Base-by-base conservation (phyloP, 2,888 invertebrate species). In the Tenthredo amoena region DNA sequence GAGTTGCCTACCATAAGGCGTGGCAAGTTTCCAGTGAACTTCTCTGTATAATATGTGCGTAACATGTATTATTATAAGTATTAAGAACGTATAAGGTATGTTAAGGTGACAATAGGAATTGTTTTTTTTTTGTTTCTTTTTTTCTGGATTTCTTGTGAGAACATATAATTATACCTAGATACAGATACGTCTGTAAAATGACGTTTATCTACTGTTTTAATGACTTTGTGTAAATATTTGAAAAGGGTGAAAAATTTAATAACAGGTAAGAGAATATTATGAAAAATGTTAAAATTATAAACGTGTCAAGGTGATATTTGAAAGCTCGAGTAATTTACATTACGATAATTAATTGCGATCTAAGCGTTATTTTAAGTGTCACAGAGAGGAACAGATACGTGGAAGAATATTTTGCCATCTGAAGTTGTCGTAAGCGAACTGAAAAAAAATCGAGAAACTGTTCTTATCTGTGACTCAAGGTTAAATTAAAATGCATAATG, bases 51-150 rank as follows among this genome's bases (percentile, higher is more conserved):
- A 26, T 26, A 26, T 26, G 26, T 26, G n/a, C 55, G 55, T 26
- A 62, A 71, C 71, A 71, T n/a, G 94, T 72, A 62, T 50, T 12
- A 43, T 31, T 31, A 15, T 10, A 34, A 34, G 34, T 68, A 68
- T 68, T 68, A 81, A 72, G 47, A 37, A 76, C 34, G 81, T 79
- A 26, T 86, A 72, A 84, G 79, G 74, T 65, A 37, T 34, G 58
- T 43, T 77, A 84, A 84, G 34, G 55, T 55, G 18, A 77, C 77
- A 50, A 77, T 37, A 77, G 77, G 77, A 77, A 72, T 37, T 10
- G 40, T 40, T 40, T 12, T 31, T 65, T 65, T 31, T 9, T 65
- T 65, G 26, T 9, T 18, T 10, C 21, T 74, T 74, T 43, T 5
- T 55, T 55, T n/a, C 0, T 6, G 55, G 50, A 9, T 55, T 77